phyloP scores from a whole-genome alignment of 2,797 vertebrate species.

The Acrossocheilus wenchowensis region DNA sequence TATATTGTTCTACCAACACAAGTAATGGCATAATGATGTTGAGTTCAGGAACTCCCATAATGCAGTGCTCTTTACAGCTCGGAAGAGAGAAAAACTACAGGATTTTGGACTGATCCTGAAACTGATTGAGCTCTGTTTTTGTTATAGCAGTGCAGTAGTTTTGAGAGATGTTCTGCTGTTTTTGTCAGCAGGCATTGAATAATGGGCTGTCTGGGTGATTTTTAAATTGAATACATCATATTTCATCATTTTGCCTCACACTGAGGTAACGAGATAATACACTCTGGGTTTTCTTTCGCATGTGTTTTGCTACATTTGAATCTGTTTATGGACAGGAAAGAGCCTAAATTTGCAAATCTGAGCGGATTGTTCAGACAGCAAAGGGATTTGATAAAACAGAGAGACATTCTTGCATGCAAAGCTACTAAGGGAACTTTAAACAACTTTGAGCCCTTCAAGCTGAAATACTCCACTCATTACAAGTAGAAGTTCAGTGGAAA shows the following conservation, averaged over 20 bases:
- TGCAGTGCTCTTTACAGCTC: not conserved
- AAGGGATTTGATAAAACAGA: conserved; percentile 27
- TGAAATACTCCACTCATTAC: not conserved
- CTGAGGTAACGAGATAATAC: conserved; percentile 25
- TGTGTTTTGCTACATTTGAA: conserved; percentile 17
- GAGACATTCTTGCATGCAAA: conserved; percentile 8
- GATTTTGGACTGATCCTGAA: not conserved
- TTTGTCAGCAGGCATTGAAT: conserved; percentile 33
- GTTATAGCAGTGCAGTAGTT: not conserved
- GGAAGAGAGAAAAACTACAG: not conserved
- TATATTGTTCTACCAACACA: not conserved
- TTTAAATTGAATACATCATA: conserved; percentile 41
- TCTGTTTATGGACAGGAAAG: conserved; percentile 17
- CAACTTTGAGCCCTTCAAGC: not conserved
- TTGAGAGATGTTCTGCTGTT: conserved; percentile 12
- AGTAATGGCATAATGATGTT: not conserved
- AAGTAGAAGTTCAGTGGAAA: not conserved
- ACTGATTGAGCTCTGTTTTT: conserved; percentile 5
- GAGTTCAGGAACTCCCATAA: not conserved
- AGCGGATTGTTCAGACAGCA: conserved; percentile 1
- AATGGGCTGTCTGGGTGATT: conserved; percentile 37
- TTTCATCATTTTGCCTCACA: conserved; percentile 27
- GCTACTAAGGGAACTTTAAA: not conserved
- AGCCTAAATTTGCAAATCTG: conserved; percentile 12
- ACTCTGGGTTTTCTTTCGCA: not conserved